Percentiles rank a stretch among this genome's conserved stretches.
Conservation (phyloP, 2,888 invertebrate genomes). For the Xanthia icteritia region DNA sequence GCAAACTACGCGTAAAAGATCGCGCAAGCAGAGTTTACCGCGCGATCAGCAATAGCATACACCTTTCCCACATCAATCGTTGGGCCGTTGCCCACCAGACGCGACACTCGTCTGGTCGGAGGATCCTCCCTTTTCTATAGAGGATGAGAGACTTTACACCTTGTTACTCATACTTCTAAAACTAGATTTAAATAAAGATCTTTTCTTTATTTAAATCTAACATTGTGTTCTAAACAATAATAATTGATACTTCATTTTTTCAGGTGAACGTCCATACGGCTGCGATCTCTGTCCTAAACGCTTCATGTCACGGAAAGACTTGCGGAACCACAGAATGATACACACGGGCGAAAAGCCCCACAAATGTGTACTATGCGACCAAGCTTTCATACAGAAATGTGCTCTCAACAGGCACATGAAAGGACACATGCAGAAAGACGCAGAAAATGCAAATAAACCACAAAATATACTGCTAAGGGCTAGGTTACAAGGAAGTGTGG, state of each 20-base stretch:
- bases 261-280: conserved; percentile 94
- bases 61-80: too few relatives aligned
- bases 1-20: too few relatives aligned
- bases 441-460: conserved; percentile 60
- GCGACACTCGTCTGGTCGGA: too few relatives aligned
- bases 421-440: conserved; percentile 74
- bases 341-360: conserved; percentile 98
- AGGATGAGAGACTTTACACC: too few relatives aligned
- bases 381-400: conserved; percentile 97
- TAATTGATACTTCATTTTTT: conserved; percentile 39
- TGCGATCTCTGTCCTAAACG: conserved; percentile 97
- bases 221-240: background rate
- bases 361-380: conserved; percentile 96
- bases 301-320: conserved; percentile 97
- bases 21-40: too few relatives aligned
- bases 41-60: too few relatives aligned
- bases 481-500: conserved; percentile 46
- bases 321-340: conserved; percentile 97
- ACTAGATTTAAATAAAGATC: background rate
- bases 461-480: conserved; percentile 60
- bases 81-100: too few relatives aligned
- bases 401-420: conserved; percentile 98
- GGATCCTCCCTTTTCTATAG: too few relatives aligned
- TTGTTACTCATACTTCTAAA: too few relatives aligned
- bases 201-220: too few relatives aligned